These are phyloP conservation scores for Pipistrellus pygmaeus DNA, from an alignment of 2,797 vertebrate species.

Conservation along the genomic window DNA sequence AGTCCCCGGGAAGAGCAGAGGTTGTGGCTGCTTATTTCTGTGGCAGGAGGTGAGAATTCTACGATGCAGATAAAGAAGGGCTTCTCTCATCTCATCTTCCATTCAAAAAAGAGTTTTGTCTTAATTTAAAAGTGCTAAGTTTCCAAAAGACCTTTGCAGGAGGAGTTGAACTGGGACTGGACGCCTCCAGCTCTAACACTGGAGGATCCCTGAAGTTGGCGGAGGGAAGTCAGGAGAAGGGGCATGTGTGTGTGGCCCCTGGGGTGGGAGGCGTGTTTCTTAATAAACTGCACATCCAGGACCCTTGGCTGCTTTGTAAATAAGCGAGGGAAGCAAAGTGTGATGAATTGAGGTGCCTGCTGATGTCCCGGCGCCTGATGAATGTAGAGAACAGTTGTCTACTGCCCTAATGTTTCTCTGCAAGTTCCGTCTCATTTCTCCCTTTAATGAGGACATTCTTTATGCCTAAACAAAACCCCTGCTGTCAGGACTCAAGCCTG, in stretches of 20 bases:
- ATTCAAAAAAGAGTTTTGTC: background rate
- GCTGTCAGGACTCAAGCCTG: conserved; percentile 44
- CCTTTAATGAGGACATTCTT: conserved; percentile 71
- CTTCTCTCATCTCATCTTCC: background rate
- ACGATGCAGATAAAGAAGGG: background rate
- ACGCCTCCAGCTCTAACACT: fast-evolving
- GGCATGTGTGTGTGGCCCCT: fast-evolving
- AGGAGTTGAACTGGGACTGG: background rate
- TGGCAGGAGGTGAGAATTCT: background rate
- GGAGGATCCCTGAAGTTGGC: background rate
- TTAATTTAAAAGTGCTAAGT: background rate
- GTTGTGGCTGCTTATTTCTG: background rate
- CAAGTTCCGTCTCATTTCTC: conserved; percentile 77
- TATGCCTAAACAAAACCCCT: conserved; percentile 68
- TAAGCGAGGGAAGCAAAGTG: background rate
- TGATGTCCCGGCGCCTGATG: background rate
- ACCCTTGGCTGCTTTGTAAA: background rate
- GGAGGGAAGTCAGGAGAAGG: background rate
- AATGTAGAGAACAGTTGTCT: conserved; percentile 62
- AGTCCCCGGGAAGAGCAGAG: background rate
- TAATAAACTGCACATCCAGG: background rate
- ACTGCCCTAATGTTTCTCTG: conserved; percentile 71
- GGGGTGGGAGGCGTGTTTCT: background rate
- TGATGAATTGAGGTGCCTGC: background rate
- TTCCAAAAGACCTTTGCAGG: conserved; percentile 9